Percentiles rank a stretch among this genome's conserved stretches.
Conservation (phyloP, 2,113 vertebrate genomes). For the Marcusenius ussheri region DNA sequence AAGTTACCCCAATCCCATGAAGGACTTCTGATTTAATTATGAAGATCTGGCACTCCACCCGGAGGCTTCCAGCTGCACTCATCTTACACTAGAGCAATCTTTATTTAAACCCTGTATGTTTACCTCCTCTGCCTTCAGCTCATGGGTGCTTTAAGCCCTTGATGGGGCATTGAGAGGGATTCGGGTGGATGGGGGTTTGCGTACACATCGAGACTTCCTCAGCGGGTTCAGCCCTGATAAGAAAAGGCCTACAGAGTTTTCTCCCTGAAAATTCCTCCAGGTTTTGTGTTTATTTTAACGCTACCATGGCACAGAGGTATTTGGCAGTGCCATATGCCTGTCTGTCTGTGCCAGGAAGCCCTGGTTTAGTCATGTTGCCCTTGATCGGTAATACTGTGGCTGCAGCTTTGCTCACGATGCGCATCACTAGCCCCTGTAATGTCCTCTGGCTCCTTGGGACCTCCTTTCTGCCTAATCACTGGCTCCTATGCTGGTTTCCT, state of each 20-base stretch:
- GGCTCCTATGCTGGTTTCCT: background rate
- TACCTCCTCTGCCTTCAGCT: background rate
- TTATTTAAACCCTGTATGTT: background rate
- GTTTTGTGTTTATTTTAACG: background rate
- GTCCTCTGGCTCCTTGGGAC: background rate
- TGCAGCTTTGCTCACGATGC: background rate
- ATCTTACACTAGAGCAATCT: background rate
- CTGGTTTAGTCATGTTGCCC: background rate
- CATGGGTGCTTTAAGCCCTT: background rate
- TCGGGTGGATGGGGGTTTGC: background rate
- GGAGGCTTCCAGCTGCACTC: background rate
- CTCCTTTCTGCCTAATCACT: background rate
- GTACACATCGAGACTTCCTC: background rate
- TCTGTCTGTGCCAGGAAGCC: background rate
- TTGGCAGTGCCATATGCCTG: background rate
- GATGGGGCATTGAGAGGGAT: background rate
- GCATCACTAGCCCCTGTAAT: background rate
- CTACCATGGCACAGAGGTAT: background rate
- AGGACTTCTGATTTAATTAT: background rate
- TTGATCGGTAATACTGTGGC: background rate
- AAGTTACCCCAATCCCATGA: background rate
- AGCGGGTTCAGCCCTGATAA: background rate
- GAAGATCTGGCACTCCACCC: background rate
- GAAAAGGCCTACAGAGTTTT: background rate
- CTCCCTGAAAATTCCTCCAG: background rate